phyloP scores from a whole-genome alignment of 2,888 invertebrate genomes.

The Candidula unifasciata region DNA sequence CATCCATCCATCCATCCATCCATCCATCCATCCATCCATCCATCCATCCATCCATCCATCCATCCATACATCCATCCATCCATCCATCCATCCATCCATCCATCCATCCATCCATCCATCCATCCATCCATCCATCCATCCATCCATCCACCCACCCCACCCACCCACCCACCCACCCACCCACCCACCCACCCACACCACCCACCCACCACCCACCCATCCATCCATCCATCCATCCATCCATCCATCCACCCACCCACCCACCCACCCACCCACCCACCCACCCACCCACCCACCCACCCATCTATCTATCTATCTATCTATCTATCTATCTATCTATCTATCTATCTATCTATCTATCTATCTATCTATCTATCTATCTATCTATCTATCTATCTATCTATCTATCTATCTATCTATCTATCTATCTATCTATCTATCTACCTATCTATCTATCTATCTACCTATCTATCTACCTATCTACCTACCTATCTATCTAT shows the following conservation, averaged over 20 bases:
- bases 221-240: too few relatives aligned
- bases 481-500: too few relatives aligned
- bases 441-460: too few relatives aligned
- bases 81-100: background rate
- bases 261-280: background rate
- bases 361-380: conserved; percentile 21
- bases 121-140: background rate
- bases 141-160: too few relatives aligned
- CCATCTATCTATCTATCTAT: conserved; percentile 18
- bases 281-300: background rate
- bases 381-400: conserved; percentile 21
- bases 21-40: too few relatives aligned
- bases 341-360: conserved; percentile 21
- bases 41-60: background rate
- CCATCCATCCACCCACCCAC: too few relatives aligned
- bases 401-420: background rate
- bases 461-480: too few relatives aligned
- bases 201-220: too few relatives aligned
- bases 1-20: too few relatives aligned
- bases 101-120: background rate
- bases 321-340: conserved; percentile 21
- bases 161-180: too few relatives aligned
- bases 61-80: too few relatives aligned
- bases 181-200: too few relatives aligned
- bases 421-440: background rate